phyloP scores from a whole-genome alignment of 1,140 invertebrate species.

The Magallana angulata region DNA sequence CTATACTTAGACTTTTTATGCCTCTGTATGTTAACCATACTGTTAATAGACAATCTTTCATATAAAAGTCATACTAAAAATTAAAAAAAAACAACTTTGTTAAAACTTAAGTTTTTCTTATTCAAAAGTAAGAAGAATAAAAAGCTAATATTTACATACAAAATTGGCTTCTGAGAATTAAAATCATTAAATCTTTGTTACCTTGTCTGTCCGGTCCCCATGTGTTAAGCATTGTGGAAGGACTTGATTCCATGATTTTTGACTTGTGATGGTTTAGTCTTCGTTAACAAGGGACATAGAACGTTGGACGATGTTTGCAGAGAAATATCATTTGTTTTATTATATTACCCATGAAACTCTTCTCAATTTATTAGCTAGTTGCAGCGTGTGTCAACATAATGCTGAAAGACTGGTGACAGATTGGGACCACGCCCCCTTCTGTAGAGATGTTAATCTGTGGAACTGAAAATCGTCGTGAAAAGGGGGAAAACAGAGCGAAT shows the following conservation, averaged over 20 bases:
- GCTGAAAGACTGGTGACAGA: conserved; percentile 1
- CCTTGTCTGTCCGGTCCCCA: background rate
- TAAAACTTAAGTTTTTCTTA: no score
- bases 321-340: conserved; percentile 26
- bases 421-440: conserved; percentile 25
- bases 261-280: background rate
- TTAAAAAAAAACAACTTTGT: no score
- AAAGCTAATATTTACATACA: no score
- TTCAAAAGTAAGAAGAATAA: no score
- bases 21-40: no score
- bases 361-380: conserved; percentile 1
- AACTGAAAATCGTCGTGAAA: no score
- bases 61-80: no score
- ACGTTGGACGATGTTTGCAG: background rate
- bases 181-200: background rate
- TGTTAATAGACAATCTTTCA: no score
- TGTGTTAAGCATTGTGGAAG: background rate
- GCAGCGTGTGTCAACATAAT: conserved; percentile 5
- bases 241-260: background rate
- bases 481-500: no score
- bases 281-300: background rate
- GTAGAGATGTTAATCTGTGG: background rate
- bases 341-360: background rate
- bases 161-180: no score
- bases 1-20: no score